Evolutionary conservation across 2,113 vertebrate species (phyloP).

Genomic region (Lepisosteus oculatus): DNA sequence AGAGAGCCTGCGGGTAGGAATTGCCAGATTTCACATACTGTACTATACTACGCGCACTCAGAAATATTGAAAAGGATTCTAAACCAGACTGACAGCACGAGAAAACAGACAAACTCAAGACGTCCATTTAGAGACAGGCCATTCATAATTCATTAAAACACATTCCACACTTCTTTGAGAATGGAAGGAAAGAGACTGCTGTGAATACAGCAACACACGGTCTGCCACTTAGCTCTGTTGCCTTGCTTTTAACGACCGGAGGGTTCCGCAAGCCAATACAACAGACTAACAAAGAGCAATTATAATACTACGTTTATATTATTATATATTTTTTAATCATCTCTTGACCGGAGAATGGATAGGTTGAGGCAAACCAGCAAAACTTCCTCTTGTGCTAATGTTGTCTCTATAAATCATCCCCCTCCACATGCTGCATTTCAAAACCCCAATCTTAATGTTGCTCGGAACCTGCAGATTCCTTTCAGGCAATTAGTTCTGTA

Average conservation of each 20-base stretch:
- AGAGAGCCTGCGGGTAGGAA: too few relatives aligned
- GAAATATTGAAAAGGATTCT: too few relatives aligned
- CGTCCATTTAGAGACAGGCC: too few relatives aligned
- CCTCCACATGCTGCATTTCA: constrained; percentile 27
- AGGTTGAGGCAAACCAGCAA: not conserved
- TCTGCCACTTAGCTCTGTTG: not conserved
- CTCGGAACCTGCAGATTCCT: constrained; percentile 46
- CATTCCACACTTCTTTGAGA: not conserved
- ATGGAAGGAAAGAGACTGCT: not conserved
- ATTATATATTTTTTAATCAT: too few relatives aligned
- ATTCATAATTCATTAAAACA: not conserved
- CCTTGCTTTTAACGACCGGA: not conserved
- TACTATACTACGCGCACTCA: too few relatives aligned
- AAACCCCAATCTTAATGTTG: not conserved
- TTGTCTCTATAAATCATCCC: constrained; percentile 35
- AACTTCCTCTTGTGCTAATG: not conserved
- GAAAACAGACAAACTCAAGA: too few relatives aligned
- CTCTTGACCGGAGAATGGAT: not conserved
- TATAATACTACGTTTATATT: too few relatives aligned
- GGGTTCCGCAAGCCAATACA: not conserved
- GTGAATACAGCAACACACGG: not conserved
- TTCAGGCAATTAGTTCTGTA: constrained; percentile 69
- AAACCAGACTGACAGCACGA: too few relatives aligned
- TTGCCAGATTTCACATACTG: too few relatives aligned
- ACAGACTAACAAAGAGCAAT: not conserved